Evolutionary conservation across 2,113 vertebrate genomes (phyloP).

Genomic region (Bostrychus sinensis): DNA sequence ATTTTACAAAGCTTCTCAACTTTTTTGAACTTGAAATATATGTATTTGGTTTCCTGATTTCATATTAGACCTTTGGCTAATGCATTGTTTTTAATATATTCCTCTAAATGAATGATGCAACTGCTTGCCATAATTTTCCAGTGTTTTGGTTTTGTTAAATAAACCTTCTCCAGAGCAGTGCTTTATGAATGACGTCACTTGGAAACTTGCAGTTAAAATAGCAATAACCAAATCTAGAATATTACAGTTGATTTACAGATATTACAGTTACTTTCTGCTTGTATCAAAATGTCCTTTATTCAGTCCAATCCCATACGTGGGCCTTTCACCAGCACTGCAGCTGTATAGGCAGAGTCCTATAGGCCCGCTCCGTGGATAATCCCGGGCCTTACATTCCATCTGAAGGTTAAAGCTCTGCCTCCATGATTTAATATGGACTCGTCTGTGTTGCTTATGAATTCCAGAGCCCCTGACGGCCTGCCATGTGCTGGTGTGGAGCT

Average conservation of each 20-base stretch:
- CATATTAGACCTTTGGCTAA: not conserved
- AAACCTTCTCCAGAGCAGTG: not conserved
- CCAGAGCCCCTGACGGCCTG: slow-evolving; percentile 58
- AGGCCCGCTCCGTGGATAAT: slow-evolving; percentile 52
- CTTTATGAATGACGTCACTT: not conserved
- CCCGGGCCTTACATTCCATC: slow-evolving; percentile 64
- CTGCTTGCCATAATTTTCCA: not conserved
- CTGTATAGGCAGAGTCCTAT: slow-evolving; percentile 19
- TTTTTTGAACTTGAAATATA: no score
- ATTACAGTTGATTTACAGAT: not conserved
- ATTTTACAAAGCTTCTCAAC: no score
- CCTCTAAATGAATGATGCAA: not conserved
- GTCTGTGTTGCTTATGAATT: slow-evolving; percentile 72
- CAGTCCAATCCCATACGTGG: no score
- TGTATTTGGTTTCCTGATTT: not conserved
- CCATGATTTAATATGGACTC: slow-evolving; percentile 69
- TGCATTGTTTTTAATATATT: not conserved
- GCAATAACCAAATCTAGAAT: not conserved
- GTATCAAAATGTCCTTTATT: not conserved
- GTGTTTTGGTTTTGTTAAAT: slow-evolving; percentile 6
- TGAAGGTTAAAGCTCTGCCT: slow-evolving; percentile 68
- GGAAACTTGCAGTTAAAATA: slow-evolving; percentile 22
- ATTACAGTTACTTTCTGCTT: not conserved
- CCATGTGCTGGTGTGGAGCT: slow-evolving; percentile 53
- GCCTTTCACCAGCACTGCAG: not conserved